phyloP scores from a whole-genome alignment of 1,140 invertebrate genomes.

The Metopolophium dirhodum region DNA sequence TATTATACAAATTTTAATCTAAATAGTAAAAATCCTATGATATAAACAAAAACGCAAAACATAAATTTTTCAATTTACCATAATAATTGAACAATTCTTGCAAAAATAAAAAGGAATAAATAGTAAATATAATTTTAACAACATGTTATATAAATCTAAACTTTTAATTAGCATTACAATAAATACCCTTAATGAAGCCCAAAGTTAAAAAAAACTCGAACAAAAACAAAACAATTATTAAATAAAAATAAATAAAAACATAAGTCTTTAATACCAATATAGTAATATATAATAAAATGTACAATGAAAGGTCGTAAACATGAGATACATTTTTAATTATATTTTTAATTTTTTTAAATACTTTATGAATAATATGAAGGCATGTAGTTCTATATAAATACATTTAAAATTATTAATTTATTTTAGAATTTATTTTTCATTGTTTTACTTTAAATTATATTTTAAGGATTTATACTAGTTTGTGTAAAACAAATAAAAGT shows the following conservation, averaged over 20 bases:
- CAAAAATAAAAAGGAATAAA: constrained; percentile 49
- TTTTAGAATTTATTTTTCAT: not conserved
- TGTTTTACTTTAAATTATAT: not conserved
- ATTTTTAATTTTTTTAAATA: not conserved
- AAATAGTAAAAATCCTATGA: constrained; percentile 43
- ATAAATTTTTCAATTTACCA: constrained; percentile 46
- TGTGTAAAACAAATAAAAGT: constrained; percentile 41
- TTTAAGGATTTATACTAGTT: constrained; percentile 21
- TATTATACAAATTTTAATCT: constrained; percentile 31
- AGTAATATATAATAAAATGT: constrained; percentile 47
- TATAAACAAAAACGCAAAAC: constrained; percentile 54
- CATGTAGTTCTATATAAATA: not conserved
- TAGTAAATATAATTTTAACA: constrained; percentile 57
- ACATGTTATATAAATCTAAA: constrained; percentile 50
- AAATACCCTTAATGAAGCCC: constrained; percentile 55
- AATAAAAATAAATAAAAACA: constrained; percentile 52
- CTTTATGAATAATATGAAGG: not conserved
- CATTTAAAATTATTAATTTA: constrained; percentile 17
- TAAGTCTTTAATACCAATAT: constrained; percentile 34
- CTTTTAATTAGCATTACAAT: constrained; percentile 46
- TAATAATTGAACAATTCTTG: constrained; percentile 54
- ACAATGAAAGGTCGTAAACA: constrained; percentile 42
- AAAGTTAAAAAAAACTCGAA: constrained; percentile 51
- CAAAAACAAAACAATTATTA: constrained; percentile 55
- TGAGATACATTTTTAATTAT: constrained; percentile 32